Evolutionary conservation across 2,113 vertebrate genomes (phyloP).

Genomic region (Nothobranchius kuhntae): DNA sequence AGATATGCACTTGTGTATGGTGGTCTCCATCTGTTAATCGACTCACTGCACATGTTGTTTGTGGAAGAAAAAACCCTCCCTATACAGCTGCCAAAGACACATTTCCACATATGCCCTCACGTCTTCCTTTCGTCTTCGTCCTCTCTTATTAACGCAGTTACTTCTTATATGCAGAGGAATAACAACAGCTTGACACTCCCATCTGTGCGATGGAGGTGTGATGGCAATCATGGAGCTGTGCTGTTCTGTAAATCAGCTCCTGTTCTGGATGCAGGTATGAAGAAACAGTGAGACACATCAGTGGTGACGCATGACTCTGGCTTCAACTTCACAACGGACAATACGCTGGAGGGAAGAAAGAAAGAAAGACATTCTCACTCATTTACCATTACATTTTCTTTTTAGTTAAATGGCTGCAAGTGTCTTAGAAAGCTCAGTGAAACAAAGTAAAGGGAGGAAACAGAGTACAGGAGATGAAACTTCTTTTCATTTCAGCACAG

Average conservation of each 20-base stretch:
- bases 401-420: no score
- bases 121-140: neutral
- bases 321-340: neutral
- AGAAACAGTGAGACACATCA: neutral
- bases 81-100: neutral
- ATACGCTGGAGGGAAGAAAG: neutral
- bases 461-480: no score
- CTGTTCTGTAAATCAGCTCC: slow-evolving; percentile 15
- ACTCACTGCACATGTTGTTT: neutral
- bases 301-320: neutral
- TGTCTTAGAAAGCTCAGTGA: no score
- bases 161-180: slow-evolving; percentile 2
- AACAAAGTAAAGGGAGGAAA: no score
- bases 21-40: neutral
- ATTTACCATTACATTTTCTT: no score
- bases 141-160: slow-evolving; percentile 4
- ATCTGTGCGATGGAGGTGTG: slow-evolving; percentile 1
- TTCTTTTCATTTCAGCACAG: no score
- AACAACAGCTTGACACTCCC: slow-evolving; percentile 2
- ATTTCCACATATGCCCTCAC: neutral
- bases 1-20: neutral
- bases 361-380: no score
- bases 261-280: neutral
- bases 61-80: neutral
- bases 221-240: neutral